Evolutionary conservation across 2,797 vertebrate genomes (phyloP).

Genomic region (Serranus cabrilla): DNA sequence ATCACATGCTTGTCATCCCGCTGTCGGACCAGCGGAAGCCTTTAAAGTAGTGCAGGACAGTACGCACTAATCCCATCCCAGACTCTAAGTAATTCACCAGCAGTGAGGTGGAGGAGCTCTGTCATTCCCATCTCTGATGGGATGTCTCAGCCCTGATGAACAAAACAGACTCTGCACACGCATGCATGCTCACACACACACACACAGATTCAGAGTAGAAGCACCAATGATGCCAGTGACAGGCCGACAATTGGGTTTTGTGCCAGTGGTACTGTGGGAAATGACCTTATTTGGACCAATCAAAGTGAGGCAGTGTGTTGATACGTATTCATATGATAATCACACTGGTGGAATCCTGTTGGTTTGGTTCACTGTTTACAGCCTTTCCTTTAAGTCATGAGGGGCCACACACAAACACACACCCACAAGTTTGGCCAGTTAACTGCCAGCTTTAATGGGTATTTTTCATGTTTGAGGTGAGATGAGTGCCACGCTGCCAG

Average conservation of each 20-base stretch:
- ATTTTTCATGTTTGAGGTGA: constrained; percentile 57
- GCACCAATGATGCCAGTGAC: constrained; percentile 62
- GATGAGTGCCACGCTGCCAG: constrained; percentile 37
- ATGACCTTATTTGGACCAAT: constrained; percentile 76
- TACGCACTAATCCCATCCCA: constrained; percentile 47
- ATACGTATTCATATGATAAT: constrained; percentile 83
- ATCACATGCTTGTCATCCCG: constrained; percentile 31
- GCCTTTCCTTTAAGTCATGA: constrained; percentile 47
- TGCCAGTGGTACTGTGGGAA: constrained; percentile 77
- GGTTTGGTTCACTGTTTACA: constrained; percentile 58
- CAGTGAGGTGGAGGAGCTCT: constrained; percentile 56
- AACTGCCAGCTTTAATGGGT: constrained; percentile 39
- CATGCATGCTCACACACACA: constrained; percentile 18
- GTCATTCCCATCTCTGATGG: constrained; percentile 68
- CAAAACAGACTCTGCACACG: constrained; percentile 64
- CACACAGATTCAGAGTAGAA: constrained; percentile 53
- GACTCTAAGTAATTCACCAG: constrained; percentile 63
- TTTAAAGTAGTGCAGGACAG: constrained; percentile 30
- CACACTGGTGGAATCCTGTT: constrained; percentile 63
- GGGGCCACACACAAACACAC: constrained; percentile 36
- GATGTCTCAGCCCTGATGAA: constrained; percentile 65
- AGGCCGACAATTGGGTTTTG: constrained; percentile 54
- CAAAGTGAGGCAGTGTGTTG: constrained; percentile 67
- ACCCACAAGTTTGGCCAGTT: constrained; percentile 20
- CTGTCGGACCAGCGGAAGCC: constrained; percentile 41